A percentile compares a stretch with the other conserved stretches of the same genome.
Conservation (phyloP, 2,113 vertebrate species). For the Nannospalax galili region DNA sequence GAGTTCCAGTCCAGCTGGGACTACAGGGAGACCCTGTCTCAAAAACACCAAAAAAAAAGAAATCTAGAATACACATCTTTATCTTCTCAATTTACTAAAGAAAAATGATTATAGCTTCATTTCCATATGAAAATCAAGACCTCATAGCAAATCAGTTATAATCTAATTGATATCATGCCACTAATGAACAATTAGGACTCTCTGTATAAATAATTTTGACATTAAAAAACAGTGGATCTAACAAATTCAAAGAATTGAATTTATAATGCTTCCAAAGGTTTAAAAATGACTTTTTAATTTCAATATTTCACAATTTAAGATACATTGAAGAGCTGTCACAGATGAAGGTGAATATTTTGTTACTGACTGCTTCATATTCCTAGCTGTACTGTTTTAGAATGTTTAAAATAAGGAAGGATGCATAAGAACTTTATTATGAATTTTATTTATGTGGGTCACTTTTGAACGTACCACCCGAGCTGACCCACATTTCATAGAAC, state of each 20-base stretch:
- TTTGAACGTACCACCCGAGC: neutral
- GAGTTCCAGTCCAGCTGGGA: too few relatives aligned
- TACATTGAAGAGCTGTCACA: neutral
- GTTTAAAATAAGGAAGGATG: neutral
- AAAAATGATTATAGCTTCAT: neutral
- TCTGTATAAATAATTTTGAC: neutral
- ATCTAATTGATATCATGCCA: neutral
- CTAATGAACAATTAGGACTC: neutral
- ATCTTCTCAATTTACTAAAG: slow-evolving; percentile 23
- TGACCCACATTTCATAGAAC: neutral
- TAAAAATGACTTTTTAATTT: slow-evolving; percentile 39
- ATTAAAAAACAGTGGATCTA: neutral
- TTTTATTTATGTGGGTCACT: neutral
- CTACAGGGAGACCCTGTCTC: too few relatives aligned
- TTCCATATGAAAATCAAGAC: slow-evolving; percentile 13
- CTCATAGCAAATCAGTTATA: neutral
- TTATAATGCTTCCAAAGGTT: neutral
- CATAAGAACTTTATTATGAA: neutral
- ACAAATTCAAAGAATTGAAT: slow-evolving; percentile 5
- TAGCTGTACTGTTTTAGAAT: neutral
- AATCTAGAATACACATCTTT: neutral
- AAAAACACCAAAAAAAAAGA: neutral
- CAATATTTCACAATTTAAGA: slow-evolving; percentile 40
- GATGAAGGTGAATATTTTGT: neutral
- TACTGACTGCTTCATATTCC: neutral